Evolutionary conservation across 2,797 vertebrate species (phyloP), one percentile per base, ranked within the genome.

Genomic region (Cynopterus sphinx): DNA sequence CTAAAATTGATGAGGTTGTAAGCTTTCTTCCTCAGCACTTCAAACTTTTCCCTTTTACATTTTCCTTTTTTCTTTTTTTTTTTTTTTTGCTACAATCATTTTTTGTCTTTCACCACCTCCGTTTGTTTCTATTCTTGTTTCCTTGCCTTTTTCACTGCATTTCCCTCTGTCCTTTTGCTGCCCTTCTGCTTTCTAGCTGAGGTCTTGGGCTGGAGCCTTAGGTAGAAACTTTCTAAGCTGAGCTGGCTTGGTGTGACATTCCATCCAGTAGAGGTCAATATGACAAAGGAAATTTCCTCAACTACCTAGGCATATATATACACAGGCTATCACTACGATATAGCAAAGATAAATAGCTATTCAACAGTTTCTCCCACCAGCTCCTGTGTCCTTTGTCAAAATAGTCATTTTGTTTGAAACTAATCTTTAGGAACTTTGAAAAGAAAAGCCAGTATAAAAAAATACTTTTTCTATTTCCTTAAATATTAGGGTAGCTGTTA

Each of bases 211-310:
- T 8, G 12, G 7, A 51, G 3, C 33, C 0, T 63, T 33, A 31
- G 36, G 49, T 33, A 33, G 16, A 74, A 41, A 31, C 43, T 36
- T 68, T 84, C 78, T 43, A 22, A 11, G 5, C 53, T 33, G 22
- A 49, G 5, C 9, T 39, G 59, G 9, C 33, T 10, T 77, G 61
- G 4, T 95, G 21, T 88, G 85, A 73, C 82, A 83, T 95, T 93
- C 49, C 61, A 71, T 73, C 92, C 74, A 92, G 90, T 24, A 93
- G 68, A 94, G 82, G 92, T 94, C 87, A 90, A 61, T 93, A n/a
- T 94, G 77, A 36, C 51, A 83, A 90, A 70, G 24, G 70, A 33
- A 87, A 94, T 91, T 65, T 79, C 74, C 31, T 9, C 28, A n/a
- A 10, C 0, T 3, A 3, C 2, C 6, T 5, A 4, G 39, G 19